Evolutionary conservation across 2,888 invertebrate species (phyloP), one percentile per base, ranked within the genome.

Genomic region (Chalcosyrphus nemorum): DNA sequence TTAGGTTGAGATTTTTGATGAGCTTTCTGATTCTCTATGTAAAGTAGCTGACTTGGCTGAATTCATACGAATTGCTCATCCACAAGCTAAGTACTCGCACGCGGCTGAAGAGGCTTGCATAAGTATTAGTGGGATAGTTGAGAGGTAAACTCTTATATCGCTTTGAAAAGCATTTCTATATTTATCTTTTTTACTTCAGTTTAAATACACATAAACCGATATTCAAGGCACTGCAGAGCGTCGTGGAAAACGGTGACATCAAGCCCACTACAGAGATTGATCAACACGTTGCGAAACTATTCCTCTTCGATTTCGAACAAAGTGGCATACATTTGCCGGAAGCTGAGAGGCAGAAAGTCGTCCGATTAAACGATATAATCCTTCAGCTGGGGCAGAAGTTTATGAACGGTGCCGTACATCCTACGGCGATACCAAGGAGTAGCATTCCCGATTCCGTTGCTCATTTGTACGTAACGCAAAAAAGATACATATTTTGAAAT

Each of bases 41-140:
- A 95, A 96, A 92, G 98, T 99, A 0, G 99, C 99, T 0, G 99
- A 99, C 92, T 92, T 99, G 91, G 97, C 99, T 0, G 99, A 99
- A 92, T 99, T 99, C 92, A 94, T 99, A 47, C 93, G 99, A 86
- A 94, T 98, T 32, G 97, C 98, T 4, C 99, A 99, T 93, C 98
- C 98, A 0, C 94, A 96, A 84, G 91, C 92, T 29, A 92, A 93
- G 27, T 98, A 95, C 90, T 93, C 95, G 0, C 92, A 93, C 82
- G 96, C 98, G 5, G 99, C 99, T 0, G 98, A 98, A 91, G 94
- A 96, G 87, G 96, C 97, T 0, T 98, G 98, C 90, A 94, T 97
- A 29, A 94, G 94, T 81, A 94, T 99, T 81, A 97, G 98, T 89
- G 95, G 96, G 41, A 94, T 99, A 66, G 99, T 99, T 3, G 99